These are phyloP conservation scores for Pseudanteris insignis DNA, from an alignment of 2,888 invertebrate genomes.

Conservation along the genomic window DNA sequence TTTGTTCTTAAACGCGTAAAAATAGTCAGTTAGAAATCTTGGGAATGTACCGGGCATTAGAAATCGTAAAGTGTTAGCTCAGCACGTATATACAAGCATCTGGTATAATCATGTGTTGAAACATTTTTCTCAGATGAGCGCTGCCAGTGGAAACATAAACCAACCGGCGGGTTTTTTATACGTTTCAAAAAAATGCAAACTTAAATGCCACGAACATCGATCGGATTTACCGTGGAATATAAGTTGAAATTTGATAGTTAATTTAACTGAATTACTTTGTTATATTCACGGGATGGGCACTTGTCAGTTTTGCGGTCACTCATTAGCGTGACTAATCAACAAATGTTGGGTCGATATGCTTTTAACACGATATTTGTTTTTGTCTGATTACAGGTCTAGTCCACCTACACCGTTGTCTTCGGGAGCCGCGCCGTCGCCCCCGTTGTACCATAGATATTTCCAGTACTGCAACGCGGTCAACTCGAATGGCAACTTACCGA, in stretches of 20 bases:
- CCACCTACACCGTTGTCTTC: slow-evolving; percentile 62
- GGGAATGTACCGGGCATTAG: slow-evolving; percentile 13
- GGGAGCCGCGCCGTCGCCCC: slow-evolving; percentile 62
- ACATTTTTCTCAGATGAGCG: slow-evolving; percentile 40
- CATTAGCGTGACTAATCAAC: no score
- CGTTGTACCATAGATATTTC: slow-evolving; percentile 62
- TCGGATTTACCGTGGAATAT: slow-evolving; percentile 7
- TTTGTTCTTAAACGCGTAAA: neutral
- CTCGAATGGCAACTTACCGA: slow-evolving; percentile 64
- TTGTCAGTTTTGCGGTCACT: no score
- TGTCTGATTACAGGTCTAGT: slow-evolving; percentile 56
- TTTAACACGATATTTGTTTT: no score
- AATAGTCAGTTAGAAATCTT: no score
- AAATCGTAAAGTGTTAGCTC: slow-evolving; percentile 20
- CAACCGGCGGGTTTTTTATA: slow-evolving; percentile 27
- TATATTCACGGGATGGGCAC: no score
- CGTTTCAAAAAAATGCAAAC: slow-evolving; percentile 11
- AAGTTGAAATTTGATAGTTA: no score
- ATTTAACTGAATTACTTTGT: no score
- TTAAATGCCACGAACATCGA: slow-evolving; percentile 19
- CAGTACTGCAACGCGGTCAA: slow-evolving; percentile 65
- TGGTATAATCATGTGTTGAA: slow-evolving; percentile 38
- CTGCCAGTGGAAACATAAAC: slow-evolving; percentile 35
- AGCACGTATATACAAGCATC: slow-evolving; percentile 20
- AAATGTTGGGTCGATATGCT: no score